Conservation (phyloP, 2,113 vertebrate genomes). For the Dicentrarchus labrax region DNA sequence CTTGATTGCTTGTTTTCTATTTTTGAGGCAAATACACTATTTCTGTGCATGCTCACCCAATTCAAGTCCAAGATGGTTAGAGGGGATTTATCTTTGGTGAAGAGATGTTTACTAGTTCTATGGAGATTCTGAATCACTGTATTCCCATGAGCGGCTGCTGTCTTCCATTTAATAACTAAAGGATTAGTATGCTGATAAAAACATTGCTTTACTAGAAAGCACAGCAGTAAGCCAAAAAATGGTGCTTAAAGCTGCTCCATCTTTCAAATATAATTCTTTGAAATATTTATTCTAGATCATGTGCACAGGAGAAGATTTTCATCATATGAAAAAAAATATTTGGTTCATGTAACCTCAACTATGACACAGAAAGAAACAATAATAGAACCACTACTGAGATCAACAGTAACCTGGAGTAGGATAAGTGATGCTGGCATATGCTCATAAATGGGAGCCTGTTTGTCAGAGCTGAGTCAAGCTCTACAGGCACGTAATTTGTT, state of each 20-base stretch:
- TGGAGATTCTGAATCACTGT: slow-evolving; percentile 15
- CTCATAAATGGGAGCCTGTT: slow-evolving; percentile 31
- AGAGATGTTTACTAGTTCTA: slow-evolving; percentile 21
- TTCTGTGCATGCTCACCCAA: background rate
- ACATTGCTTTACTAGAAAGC: background rate
- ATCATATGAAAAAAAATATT: no score
- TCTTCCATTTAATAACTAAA: background rate
- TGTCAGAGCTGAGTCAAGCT: slow-evolving; percentile 33
- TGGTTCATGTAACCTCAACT: background rate
- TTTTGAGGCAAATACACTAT: slow-evolving; percentile 10
- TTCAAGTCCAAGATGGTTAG: slow-evolving; percentile 9
- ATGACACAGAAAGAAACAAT: background rate
- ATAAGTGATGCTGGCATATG: slow-evolving; percentile 20
- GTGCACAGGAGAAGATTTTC: background rate
- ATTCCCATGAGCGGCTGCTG: background rate
- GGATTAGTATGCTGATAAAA: background rate
- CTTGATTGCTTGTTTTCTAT: slow-evolving; percentile 14
- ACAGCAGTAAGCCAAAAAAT: background rate
- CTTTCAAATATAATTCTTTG: background rate
- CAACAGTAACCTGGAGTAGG: background rate
- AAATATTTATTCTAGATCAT: slow-evolving; percentile 2
- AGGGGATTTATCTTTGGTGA: slow-evolving; percentile 10
- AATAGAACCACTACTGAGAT: slow-evolving; percentile 20
- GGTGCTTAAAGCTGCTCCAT: background rate
- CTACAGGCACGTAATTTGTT: slow-evolving; percentile 41